Evolutionary conservation across 2,113 vertebrate genomes (phyloP), one percentile per base, ranked within the genome.

Genomic region (Edolisoma coerulescens): DNA sequence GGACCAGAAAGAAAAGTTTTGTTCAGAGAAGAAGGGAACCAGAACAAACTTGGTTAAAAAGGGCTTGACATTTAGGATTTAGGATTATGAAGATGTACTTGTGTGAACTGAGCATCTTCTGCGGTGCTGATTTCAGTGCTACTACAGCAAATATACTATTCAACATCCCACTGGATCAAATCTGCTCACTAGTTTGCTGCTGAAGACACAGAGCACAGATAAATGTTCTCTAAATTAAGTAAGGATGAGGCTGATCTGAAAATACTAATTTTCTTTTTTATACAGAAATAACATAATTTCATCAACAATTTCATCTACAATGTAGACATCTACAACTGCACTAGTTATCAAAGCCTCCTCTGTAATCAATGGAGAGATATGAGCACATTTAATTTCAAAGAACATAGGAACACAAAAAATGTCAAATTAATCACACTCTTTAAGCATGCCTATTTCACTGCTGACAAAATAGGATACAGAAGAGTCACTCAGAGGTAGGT

Each of bases 1-100:
- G 59, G 80, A 96, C 41, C 53, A 75, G 57, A 89, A 94, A 73
- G 41, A 70, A 92, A 89, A 90, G 32, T 12, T 91, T 90, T 65
- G 11, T 30, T 89, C 45, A 93, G 49, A 90, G 28, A 63, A 90
- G 42, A 89, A 81, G 11, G 44, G 39, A 71, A 86, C 8, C 2
- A 16, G 50, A 79, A 74, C 10, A 64, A 78, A 68, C 6, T 59
- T 84, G 0, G 6, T 63, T 42, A 41, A 63, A 59, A 75, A 56
- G 20, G 44, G 5, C 27, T 74, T 50, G 24, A 33, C 15, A 20
- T 44, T 79, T 67, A 52, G 30, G n/a, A n/a, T n/a, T n/a, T n/a
- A n/a, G n/a, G 42, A 77, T 80, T 74, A 70, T 33, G 73, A 88
- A 80, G n/a, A 16, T 86, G 30, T 50, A 45, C 9, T 33, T 68